phyloP scores from a whole-genome alignment of 2,113 vertebrate genomes.

The Alouatta palliata region DNA sequence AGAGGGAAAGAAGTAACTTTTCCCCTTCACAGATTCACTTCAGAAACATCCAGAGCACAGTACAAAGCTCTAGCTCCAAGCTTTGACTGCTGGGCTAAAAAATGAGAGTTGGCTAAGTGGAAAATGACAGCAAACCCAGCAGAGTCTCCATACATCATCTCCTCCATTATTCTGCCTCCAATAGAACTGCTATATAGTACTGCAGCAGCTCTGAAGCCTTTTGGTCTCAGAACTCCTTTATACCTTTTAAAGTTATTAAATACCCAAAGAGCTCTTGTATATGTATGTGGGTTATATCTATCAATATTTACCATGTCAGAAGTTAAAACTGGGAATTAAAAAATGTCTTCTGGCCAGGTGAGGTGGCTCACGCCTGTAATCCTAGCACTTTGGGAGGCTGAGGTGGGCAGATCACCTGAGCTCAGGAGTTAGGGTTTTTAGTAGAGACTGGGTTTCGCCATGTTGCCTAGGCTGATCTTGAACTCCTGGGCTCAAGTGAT shows the following conservation, averaged over 20 bases:
- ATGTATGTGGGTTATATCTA: neutral
- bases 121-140: neutral
- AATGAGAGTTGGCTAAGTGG: neutral
- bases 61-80: neutral
- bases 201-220: neutral
- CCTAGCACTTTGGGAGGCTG: too few relatives aligned
- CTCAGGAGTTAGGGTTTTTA: too few relatives aligned
- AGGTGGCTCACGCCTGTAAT: too few relatives aligned
- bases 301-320: neutral
- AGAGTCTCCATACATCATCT: neutral
- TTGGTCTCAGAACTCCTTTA: neutral
- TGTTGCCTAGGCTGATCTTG: too few relatives aligned
- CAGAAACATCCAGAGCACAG: neutral
- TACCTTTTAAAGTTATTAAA: neutral
- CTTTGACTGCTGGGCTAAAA: neutral
- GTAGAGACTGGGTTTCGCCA: too few relatives aligned
- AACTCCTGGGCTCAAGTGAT: too few relatives aligned
- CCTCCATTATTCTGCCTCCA: neutral
- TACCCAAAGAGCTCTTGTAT: neutral
- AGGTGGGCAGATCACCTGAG: too few relatives aligned
- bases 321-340: slow-evolving; percentile 18
- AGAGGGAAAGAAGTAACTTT: neutral
- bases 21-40: neutral
- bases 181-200: neutral
- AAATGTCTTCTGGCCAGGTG: neutral